Conservation (phyloP, 2,888 invertebrate genomes). For the Gortyna flavago region DNA sequence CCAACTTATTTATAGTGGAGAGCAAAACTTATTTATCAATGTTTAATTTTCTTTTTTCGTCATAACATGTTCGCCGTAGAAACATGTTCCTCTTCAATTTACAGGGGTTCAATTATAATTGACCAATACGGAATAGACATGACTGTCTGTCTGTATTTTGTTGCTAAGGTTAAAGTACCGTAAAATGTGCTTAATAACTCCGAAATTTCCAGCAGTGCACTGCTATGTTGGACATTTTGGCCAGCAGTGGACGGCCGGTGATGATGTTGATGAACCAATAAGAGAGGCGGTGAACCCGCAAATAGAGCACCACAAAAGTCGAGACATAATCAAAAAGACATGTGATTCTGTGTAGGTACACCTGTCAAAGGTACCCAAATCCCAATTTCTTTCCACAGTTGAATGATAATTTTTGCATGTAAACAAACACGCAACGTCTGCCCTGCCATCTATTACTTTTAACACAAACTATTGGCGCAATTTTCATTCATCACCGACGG, state of each 20-base stretch:
- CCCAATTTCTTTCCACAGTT: not conserved
- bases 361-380: not conserved
- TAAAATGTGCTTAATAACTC: not conserved
- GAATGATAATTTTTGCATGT: constrained; percentile 21
- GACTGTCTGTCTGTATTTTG: not conserved
- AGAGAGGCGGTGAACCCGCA: no score
- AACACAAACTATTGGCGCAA: constrained; percentile 49
- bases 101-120: not conserved
- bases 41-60: no score
- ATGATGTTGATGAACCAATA: not conserved
- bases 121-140: not conserved
- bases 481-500: constrained; percentile 58
- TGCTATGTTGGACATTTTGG: not conserved
- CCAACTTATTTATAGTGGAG: not conserved
- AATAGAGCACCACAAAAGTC: not conserved
- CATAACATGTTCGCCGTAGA: no score
- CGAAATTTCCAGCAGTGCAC: not conserved
- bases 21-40: not conserved
- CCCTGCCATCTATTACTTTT: constrained; percentile 51
- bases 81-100: not conserved
- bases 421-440: constrained; percentile 42
- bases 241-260: no score
- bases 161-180: not conserved
- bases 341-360: not conserved
- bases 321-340: not conserved